A percentile compares a stretch with the other conserved stretches of the same genome.
Evolutionary conservation across 2,888 invertebrate species (phyloP).

Genomic region (Drosophila melanosoma): DNA sequence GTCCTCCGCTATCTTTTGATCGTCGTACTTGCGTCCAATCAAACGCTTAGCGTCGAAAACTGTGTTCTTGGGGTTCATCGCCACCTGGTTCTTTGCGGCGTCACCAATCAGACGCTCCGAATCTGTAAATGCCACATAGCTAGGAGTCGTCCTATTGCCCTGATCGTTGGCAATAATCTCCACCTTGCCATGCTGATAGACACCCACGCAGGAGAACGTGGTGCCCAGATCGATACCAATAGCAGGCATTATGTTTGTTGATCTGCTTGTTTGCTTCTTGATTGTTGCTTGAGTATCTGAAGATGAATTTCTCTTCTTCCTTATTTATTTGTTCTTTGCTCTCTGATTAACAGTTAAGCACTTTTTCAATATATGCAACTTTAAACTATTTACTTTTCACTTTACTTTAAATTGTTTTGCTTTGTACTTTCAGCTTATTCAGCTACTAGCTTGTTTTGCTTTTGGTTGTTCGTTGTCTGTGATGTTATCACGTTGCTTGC

Average conservation of each 20-base stretch:
- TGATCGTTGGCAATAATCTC: slow-evolving; percentile 94
- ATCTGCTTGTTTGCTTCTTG: slow-evolving; percentile 6
- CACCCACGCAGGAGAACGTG: slow-evolving; percentile 92
- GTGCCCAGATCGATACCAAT: slow-evolving; percentile 86
- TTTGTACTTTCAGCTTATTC: slow-evolving; percentile 45
- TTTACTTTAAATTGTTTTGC: slow-evolving; percentile 2
- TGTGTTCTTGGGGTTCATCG: slow-evolving; percentile 95
- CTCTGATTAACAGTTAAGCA: background rate
- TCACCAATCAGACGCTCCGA: slow-evolving; percentile 90
- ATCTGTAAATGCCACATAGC: slow-evolving; percentile 91
- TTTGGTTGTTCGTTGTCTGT: slow-evolving; percentile 18
- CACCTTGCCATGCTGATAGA: slow-evolving; percentile 93
- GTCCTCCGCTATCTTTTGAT: slow-evolving; percentile 94
- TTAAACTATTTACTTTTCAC: slow-evolving; percentile 8
- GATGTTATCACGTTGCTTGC: slow-evolving; percentile 60
- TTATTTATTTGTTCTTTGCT: background rate
- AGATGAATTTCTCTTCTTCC: background rate
- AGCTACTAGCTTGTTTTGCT: slow-evolving; percentile 52
- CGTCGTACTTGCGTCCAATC: slow-evolving; percentile 96
- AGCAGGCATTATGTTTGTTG: slow-evolving; percentile 84
- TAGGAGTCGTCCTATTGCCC: slow-evolving; percentile 86
- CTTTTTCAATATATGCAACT: background rate
- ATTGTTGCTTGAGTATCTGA: background rate
- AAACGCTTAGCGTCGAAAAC: slow-evolving; percentile 97
- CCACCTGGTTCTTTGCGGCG: slow-evolving; percentile 93